Evolutionary conservation across 2,113 vertebrate genomes (phyloP).

Genomic region (Malurus melanocephalus): DNA sequence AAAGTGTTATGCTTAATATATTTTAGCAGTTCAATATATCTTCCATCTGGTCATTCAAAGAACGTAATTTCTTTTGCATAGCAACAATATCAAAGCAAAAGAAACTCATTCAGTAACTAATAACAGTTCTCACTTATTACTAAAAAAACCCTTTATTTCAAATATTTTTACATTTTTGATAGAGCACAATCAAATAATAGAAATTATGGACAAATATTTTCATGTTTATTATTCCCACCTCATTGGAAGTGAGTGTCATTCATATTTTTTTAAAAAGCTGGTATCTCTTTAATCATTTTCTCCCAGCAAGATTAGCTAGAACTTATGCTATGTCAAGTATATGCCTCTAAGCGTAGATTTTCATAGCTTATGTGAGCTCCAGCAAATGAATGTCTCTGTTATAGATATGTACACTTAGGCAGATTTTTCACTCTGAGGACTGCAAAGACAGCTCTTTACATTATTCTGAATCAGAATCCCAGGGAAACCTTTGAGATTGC

Average conservation of each 20-base stretch:
- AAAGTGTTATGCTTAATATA: neutral
- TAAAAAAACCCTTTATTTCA: neutral
- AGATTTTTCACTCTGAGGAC: neutral
- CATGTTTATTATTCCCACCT: neutral
- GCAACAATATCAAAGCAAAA: neutral
- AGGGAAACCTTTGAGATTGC: neutral
- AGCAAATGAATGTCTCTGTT: neutral
- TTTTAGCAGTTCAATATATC: neutral
- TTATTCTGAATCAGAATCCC: neutral
- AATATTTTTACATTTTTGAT: neutral
- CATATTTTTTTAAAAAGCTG: neutral
- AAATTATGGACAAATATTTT: neutral
- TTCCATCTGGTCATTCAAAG: neutral
- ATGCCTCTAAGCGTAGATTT: neutral
- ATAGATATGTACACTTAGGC: fast-evolving
- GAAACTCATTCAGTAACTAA: neutral
- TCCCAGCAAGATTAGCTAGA: neutral
- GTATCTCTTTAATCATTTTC: neutral
- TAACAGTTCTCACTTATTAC: neutral
- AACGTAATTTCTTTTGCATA: neutral
- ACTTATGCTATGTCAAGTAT: neutral
- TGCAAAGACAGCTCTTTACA: neutral
- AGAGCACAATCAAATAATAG: neutral
- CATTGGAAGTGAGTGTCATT: neutral
- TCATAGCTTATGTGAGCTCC: neutral